Percentiles rank a stretch among this genome's conserved stretches.
phyloP scores from a whole-genome alignment of 2,797 vertebrate species.

The Carduelis carduelis region DNA sequence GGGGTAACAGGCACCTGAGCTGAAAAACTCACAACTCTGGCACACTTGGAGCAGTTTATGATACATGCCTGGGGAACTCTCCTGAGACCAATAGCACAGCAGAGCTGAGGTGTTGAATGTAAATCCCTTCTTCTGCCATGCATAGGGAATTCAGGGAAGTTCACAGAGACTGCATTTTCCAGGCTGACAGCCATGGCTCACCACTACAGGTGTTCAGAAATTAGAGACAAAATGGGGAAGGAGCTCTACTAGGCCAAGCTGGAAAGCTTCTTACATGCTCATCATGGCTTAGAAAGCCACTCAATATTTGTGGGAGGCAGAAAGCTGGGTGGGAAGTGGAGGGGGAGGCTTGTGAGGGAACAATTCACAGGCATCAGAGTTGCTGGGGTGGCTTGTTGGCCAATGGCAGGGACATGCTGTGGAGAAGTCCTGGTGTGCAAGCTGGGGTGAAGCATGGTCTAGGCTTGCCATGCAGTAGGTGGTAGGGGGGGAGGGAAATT shows the following conservation, averaged over 20 bases:
- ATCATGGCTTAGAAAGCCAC: neutral
- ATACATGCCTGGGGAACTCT: neutral
- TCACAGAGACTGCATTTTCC: neutral
- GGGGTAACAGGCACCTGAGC: fast-evolving
- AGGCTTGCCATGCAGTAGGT: neutral
- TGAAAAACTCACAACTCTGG: neutral
- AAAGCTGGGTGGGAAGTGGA: neutral
- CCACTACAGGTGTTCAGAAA: neutral
- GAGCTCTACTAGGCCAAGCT: neutral
- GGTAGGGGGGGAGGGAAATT: neutral
- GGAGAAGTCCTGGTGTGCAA: neutral
- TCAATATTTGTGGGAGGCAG: neutral
- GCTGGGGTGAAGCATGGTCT: neutral
- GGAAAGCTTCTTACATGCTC: neutral
- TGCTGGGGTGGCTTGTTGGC: neutral
- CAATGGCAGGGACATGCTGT: neutral
- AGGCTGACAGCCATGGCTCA: neutral
- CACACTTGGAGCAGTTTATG: neutral
- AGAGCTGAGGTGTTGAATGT: neutral
- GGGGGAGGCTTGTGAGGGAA: neutral
- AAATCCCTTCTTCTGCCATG: neutral
- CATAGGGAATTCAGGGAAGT: fast-evolving
- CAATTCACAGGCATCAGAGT: neutral
- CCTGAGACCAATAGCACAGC: neutral
- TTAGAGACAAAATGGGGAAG: neutral